Evolutionary conservation across 2,888 invertebrate genomes (phyloP), one percentile per base, ranked within the genome.

Genomic region (Troides helena): DNA sequence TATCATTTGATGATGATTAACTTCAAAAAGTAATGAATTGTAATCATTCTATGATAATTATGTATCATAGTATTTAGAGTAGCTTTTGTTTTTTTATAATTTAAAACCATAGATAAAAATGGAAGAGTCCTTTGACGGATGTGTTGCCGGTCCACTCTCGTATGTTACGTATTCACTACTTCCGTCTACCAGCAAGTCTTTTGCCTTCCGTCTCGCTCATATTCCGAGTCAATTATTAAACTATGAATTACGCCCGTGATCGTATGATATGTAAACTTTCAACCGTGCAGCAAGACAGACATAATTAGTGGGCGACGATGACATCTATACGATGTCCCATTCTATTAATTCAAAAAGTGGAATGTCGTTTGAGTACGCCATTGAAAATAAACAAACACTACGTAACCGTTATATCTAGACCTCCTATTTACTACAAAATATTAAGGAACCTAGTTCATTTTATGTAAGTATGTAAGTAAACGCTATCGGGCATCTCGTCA

Each of bases 301-400:
- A 82, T 85, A 85, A 84, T 85, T 83, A 85, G 81, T 82, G 77
- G 79, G 73, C 78, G 72, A 78, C 80, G 80, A 80, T 80, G 82
- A 84, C 79, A 76, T 79, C 75, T 76, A 75, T 66, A 72, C 73
- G 81, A 84, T 81, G 80, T 79, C 74, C 77, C 77, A 78, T 81
- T 80, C 78, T 81, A 80, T 78, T 82, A 83, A 82, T 82, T 82
- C 77, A 77, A 77, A 80, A 78, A 77, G 77, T 53, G 79, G 81
- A 81, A 82, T 81, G 78, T 75, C 77, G 76, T 80, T 78, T 77
- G 77, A 78, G 78, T 39, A 62, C 75, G 18, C 62, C 73, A 76
- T 75, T 70, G 75, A 77, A 79, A 78, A 80, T 77, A 76, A 79
- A 80, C 77, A 78, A 78, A 79, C 76, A 75, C 65, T 71, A 67